phyloP scores from a whole-genome alignment of 1,140 invertebrate genomes.

The Hylaeus volcanicus region DNA sequence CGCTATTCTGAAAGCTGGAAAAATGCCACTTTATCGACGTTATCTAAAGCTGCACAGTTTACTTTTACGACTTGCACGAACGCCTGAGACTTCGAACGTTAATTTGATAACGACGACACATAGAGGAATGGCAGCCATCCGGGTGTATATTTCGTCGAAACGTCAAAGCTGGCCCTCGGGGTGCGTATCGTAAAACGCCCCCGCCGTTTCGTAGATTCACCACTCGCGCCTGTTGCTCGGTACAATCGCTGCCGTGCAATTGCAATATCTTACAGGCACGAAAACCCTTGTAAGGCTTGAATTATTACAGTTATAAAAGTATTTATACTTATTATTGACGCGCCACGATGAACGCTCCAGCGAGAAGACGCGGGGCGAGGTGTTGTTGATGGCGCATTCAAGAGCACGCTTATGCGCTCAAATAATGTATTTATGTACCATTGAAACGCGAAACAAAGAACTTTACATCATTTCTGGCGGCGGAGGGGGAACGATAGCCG shows the following conservation, averaged over 20 bases:
- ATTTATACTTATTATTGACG: constrained; percentile 50
- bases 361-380: not conserved
- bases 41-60: not conserved
- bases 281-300: constrained; percentile 1
- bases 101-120: constrained; percentile 44
- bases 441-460: constrained; percentile 26
- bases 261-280: constrained; percentile 21
- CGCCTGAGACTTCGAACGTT: constrained; percentile 20
- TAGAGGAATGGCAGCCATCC: constrained; percentile 12
- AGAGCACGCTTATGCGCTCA: constrained; percentile 11
- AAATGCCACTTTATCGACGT: not conserved
- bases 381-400: constrained; percentile 35
- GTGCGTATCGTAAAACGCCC: constrained; percentile 51
- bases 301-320: constrained; percentile 45
- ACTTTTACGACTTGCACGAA: not conserved
- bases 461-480: not conserved
- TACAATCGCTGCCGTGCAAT: constrained; percentile 2
- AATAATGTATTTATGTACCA: constrained; percentile 39
- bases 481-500: not conserved
- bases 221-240: not conserved
- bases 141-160: constrained; percentile 26
- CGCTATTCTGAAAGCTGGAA: not conserved
- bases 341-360: not conserved
- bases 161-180: constrained; percentile 16
- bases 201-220: constrained; percentile 28